Evolutionary conservation across 2,888 invertebrate species (phyloP).

Genomic region (Euspilapteryx auroguttella): DNA sequence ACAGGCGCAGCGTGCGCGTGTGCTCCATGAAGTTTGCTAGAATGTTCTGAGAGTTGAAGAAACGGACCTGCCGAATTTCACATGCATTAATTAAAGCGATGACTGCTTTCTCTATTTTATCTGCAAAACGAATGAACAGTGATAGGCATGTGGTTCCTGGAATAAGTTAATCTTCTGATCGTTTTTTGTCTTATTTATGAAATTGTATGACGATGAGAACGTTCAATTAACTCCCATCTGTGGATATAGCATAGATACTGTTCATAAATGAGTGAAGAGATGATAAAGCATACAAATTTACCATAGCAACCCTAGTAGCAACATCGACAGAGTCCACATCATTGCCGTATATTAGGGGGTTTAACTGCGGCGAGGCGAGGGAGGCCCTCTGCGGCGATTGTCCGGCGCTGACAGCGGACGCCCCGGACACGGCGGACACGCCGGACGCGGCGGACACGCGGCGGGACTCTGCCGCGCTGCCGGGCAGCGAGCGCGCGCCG

Average conservation of each 20-base stretch:
- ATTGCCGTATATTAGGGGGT: conserved; percentile 90
- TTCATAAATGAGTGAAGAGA: too few relatives aligned
- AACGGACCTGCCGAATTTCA: conserved; percentile 72
- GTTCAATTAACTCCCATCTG: too few relatives aligned
- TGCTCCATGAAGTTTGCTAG: conserved; percentile 98
- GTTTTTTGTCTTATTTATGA: too few relatives aligned
- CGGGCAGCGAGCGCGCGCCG: conserved; percentile 16
- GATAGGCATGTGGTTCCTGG: too few relatives aligned
- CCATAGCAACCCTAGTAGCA: conserved; percentile 97
- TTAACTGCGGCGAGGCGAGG: conserved; percentile 59
- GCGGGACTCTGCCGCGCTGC: conserved; percentile 41
- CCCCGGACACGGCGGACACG: conserved; percentile 31
- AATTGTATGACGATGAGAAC: too few relatives aligned
- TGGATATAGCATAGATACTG: too few relatives aligned
- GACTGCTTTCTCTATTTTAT: too few relatives aligned
- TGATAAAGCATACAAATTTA: conserved; percentile 28
- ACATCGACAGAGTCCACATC: conserved; percentile 98
- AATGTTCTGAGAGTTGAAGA: conserved; percentile 97
- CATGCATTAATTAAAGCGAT: too few relatives aligned
- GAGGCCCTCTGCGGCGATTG: conserved; percentile 41
- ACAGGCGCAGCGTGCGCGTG: conserved; percentile 91
- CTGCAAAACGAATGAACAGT: too few relatives aligned
- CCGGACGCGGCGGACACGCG: conserved; percentile 28
- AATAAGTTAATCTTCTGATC: too few relatives aligned
- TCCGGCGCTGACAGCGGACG: conserved; percentile 28